These are phyloP conservation scores for Phoebastria nigripes DNA, from an alignment of 2,797 vertebrate species.

Conservation along the genomic window DNA sequence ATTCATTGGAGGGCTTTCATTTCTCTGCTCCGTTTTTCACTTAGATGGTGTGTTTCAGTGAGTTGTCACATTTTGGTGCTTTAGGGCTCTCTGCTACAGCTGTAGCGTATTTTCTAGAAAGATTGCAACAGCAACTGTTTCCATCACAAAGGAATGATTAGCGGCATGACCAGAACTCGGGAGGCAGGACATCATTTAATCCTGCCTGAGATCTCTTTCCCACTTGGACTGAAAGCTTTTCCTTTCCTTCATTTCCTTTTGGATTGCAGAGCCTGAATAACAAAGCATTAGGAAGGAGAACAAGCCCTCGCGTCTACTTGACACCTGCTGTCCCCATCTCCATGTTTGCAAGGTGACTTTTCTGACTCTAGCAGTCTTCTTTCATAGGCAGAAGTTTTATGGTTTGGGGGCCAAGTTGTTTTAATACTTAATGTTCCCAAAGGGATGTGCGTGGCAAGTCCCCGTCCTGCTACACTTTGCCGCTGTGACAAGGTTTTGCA, in stretches of 20 bases:
- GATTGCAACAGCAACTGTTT: not conserved
- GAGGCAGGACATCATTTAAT: not conserved
- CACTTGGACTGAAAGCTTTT: not conserved
- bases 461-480: not conserved
- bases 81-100: not conserved
- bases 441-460: not conserved
- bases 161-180: not conserved
- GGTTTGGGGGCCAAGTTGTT: not conserved
- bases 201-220: not conserved
- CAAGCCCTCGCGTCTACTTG: not conserved
- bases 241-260: not conserved
- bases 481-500: not conserved
- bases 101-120: not conserved
- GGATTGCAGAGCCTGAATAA: not conserved
- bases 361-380: not conserved
- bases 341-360: not conserved
- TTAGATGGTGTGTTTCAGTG: not conserved
- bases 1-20: not conserved
- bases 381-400: not conserved
- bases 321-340: not conserved
- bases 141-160: not conserved
- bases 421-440: conserved; percentile 23
- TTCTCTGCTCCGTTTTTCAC: not conserved
- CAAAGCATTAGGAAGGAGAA: not conserved
- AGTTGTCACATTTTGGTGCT: not conserved